These are phyloP conservation scores for Cnemophilus loriae DNA, from an alignment of 2,113 vertebrate species.

Conservation along the genomic window DNA sequence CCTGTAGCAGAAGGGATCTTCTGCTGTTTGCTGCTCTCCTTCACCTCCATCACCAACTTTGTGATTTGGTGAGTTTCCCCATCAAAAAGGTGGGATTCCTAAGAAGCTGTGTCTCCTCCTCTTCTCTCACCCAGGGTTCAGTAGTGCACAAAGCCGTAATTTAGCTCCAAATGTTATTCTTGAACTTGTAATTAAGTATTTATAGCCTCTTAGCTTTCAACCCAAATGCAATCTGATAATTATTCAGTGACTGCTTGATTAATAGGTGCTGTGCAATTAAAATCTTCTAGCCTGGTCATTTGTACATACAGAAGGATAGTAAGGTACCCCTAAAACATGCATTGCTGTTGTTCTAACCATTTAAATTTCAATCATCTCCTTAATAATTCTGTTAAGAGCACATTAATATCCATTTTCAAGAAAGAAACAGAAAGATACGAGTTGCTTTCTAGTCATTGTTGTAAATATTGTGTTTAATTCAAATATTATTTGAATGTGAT, in stretches of 20 bases:
- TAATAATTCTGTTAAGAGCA: neutral
- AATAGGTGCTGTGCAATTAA: neutral
- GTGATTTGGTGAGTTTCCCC: neutral
- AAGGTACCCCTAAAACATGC: neutral
- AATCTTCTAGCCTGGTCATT: neutral
- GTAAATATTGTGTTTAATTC: neutral
- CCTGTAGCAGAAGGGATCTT: neutral
- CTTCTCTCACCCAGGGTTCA: neutral
- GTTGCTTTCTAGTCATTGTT: neutral
- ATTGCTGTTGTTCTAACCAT: neutral
- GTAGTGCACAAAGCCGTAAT: neutral
- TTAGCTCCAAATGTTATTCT: conserved; percentile 4
- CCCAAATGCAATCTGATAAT: neutral
- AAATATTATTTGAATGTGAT: neutral
- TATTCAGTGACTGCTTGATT: neutral
- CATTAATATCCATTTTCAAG: neutral
- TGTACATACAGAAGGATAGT: neutral
- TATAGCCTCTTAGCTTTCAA: conserved; percentile 20
- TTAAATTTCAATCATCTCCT: neutral
- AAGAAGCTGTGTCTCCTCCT: neutral
- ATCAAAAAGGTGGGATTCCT: neutral
- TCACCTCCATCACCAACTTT: neutral
- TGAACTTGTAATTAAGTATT: conserved; percentile 37
- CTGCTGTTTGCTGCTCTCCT: neutral
- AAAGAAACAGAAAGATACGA: neutral